phyloP scores from a whole-genome alignment of 2,888 invertebrate genomes.

The Cepaea hortensis region DNA sequence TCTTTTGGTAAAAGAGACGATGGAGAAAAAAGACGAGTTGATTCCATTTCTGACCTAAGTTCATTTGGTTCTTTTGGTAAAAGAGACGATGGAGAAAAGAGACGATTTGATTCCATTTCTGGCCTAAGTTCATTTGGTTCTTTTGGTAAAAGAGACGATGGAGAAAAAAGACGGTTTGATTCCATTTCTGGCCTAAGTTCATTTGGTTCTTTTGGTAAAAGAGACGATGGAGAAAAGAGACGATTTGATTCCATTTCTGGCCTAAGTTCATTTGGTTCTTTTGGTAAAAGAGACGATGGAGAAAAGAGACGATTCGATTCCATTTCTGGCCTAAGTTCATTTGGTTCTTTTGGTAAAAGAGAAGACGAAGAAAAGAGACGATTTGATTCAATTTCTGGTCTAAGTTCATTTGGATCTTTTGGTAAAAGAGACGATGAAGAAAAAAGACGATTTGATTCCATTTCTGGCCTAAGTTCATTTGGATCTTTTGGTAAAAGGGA shows the following conservation, averaged over 20 bases:
- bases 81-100: conserved; percentile 36
- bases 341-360: conserved; percentile 25
- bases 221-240: conserved; percentile 12
- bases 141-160: conserved; percentile 29
- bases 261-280: background rate
- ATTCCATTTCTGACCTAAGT: conserved; percentile 1
- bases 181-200: background rate
- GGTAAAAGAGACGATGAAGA: background rate
- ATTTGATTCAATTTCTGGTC: too few relatives aligned
- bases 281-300: conserved; percentile 10
- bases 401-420: too few relatives aligned
- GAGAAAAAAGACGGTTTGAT: conserved; percentile 15
- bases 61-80: conserved; percentile 32
- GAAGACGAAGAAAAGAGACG: background rate
- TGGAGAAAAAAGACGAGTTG: conserved; percentile 31
- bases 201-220: conserved; percentile 12
- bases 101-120: conserved; percentile 30
- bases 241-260: conserved; percentile 12
- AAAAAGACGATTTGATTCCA: conserved; percentile 11
- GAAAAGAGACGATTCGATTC: conserved; percentile 19
- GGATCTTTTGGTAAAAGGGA: conserved; percentile 2
- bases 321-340: conserved; percentile 9
- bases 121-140: conserved; percentile 13
- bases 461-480: background rate
- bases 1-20: conserved; percentile 25